A percentile compares a stretch with the other conserved stretches of the same genome.
Conservation (phyloP, 2,113 vertebrate genomes). For the Scytalopus superciliaris region DNA sequence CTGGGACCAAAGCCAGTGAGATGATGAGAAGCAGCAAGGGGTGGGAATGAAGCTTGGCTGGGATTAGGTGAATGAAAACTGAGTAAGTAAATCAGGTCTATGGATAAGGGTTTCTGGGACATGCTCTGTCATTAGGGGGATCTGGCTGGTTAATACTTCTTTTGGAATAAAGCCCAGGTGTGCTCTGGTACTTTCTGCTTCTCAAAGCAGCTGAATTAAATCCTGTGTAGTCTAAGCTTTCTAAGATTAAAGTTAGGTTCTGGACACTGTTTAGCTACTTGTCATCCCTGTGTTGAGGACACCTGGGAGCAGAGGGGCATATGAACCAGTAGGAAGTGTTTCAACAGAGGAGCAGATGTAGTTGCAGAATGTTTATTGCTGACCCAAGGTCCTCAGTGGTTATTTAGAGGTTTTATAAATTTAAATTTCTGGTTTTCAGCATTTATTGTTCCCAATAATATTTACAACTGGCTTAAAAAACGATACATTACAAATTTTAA, state of each 20-base stretch:
- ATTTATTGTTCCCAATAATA: background rate
- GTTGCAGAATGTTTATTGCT: background rate
- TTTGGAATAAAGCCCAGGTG: background rate
- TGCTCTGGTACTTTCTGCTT: background rate
- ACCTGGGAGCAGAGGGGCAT: background rate
- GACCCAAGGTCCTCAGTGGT: background rate
- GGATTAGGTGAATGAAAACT: background rate
- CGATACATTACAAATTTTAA: background rate
- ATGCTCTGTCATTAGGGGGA: background rate
- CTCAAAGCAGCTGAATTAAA: background rate
- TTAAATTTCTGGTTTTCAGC: background rate
- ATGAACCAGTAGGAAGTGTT: background rate
- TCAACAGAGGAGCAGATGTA: background rate
- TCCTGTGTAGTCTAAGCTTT: background rate
- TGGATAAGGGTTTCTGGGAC: background rate
- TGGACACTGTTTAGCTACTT: background rate
- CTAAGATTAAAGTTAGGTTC: background rate
- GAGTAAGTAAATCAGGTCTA: fast-evolving
- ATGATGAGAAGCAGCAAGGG: background rate
- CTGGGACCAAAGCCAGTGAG: background rate
- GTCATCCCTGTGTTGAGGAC: background rate
- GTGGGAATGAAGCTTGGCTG: background rate
- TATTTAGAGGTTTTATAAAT: background rate
- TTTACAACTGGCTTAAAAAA: too few species aligned
- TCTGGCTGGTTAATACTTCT: background rate